phyloP scores from a whole-genome alignment of 2,888 invertebrate genomes.

The Drosophila acutilabella region DNA sequence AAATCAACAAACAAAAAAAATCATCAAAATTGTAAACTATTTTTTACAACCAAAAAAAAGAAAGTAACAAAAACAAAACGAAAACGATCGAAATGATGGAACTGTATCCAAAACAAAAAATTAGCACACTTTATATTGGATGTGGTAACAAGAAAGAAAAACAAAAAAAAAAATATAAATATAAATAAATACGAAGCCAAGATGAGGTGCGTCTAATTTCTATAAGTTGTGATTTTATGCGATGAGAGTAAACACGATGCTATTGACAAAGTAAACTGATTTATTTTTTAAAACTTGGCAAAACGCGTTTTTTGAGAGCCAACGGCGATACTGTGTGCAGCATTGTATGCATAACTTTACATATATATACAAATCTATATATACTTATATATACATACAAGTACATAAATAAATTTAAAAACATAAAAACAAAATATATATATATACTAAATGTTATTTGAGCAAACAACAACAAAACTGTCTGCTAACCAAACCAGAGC shows the following conservation, averaged over 20 bases:
- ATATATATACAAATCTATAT: slow-evolving; percentile 50
- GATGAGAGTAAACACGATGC: slow-evolving; percentile 57
- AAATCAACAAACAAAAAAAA: slow-evolving; percentile 23
- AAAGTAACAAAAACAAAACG: slow-evolving; percentile 20
- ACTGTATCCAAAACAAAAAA: slow-evolving; percentile 22
- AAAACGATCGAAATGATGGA: slow-evolving; percentile 10
- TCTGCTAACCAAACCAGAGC: slow-evolving; percentile 44
- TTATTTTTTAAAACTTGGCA: slow-evolving; percentile 75
- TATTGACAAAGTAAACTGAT: slow-evolving; percentile 74
- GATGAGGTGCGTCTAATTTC: slow-evolving; percentile 67
- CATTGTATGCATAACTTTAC: slow-evolving; percentile 70
- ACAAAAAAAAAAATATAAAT: background rate
- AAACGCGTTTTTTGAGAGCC: slow-evolving; percentile 67
- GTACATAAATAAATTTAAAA: slow-evolving; percentile 30
- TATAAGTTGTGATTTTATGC: slow-evolving; percentile 75
- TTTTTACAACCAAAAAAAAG: slow-evolving; percentile 64
- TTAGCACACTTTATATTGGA: slow-evolving; percentile 60
- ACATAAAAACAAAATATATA: slow-evolving; percentile 35
- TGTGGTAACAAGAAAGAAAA: slow-evolving; percentile 1
- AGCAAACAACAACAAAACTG: slow-evolving; percentile 63
- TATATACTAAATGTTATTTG: slow-evolving; percentile 75
- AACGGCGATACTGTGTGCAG: slow-evolving; percentile 69
- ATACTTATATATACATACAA: slow-evolving; percentile 48
- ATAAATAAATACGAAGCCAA: slow-evolving; percentile 27
- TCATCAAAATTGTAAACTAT: slow-evolving; percentile 76